Conservation (phyloP, 2,888 invertebrate genomes). For the Vandiemenella viatica region DNA sequence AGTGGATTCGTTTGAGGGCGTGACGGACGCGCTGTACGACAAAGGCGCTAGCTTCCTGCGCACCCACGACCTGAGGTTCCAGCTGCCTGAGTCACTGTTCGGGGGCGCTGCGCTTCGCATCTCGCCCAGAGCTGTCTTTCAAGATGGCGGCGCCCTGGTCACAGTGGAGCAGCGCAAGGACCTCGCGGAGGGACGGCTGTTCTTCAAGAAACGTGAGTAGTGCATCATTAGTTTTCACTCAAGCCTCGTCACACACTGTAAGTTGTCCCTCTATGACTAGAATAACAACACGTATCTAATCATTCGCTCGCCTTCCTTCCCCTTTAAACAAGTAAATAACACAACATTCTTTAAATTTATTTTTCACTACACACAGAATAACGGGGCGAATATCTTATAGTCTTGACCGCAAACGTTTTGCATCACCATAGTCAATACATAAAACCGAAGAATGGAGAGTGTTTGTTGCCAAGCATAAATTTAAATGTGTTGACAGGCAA, state of each 20-base stretch:
- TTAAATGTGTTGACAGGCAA: too few species aligned
- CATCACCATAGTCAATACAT: too few species aligned
- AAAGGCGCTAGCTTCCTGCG: conserved; percentile 58
- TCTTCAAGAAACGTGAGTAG: conserved; percentile 54
- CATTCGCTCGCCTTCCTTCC: too few species aligned
- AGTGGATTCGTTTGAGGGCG: conserved; percentile 41
- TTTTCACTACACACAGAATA: too few species aligned
- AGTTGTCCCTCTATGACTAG: background rate
- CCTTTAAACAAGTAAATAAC: too few species aligned
- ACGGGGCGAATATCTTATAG: too few species aligned
- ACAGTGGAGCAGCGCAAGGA: conserved; percentile 50
- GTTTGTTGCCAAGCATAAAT: too few species aligned
- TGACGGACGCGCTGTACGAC: conserved; percentile 53
- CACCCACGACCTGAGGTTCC: conserved; percentile 59
- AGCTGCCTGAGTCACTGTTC: conserved; percentile 56
- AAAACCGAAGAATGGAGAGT: too few species aligned
- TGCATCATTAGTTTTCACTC: conserved; percentile 28
- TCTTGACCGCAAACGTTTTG: too few species aligned
- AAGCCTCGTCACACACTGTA: conserved; percentile 8
- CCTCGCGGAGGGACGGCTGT: conserved; percentile 38
- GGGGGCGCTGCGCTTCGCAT: conserved; percentile 56
- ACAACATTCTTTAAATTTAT: too few species aligned
- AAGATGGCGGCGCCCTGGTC: conserved; percentile 51
- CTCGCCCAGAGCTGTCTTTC: conserved; percentile 56
- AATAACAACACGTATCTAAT: too few species aligned